Conservation (phyloP, 2,888 invertebrate species). For the Drosophila meridionalis region DNA sequence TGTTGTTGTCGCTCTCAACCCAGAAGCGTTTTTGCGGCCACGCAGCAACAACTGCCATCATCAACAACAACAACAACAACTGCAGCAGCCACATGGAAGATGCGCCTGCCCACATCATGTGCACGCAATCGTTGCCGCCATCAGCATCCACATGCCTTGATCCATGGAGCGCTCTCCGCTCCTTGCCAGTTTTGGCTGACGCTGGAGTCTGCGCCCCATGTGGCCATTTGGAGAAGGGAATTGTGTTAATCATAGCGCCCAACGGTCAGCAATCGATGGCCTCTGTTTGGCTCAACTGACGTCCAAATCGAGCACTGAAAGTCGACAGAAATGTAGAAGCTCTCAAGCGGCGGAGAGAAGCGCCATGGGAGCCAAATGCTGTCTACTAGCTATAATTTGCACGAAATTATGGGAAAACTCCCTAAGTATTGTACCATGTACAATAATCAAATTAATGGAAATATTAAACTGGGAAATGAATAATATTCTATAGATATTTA, state of each 20-base stretch:
- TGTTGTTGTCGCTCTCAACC: slow-evolving; percentile 50
- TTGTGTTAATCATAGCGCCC: slow-evolving; percentile 56
- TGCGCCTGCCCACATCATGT: slow-evolving; percentile 60
- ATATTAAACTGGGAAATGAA: neutral
- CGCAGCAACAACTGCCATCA: slow-evolving; percentile 50
- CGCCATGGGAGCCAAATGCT: slow-evolving; percentile 45
- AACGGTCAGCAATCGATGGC: slow-evolving; percentile 43
- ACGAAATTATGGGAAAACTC: slow-evolving; percentile 4
- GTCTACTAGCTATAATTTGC: slow-evolving; percentile 22
- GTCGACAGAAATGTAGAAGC: slow-evolving; percentile 55
- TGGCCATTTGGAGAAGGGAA: slow-evolving; percentile 53
- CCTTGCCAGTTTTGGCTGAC: neutral
- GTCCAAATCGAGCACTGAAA: slow-evolving; percentile 23
- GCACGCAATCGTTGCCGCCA: slow-evolving; percentile 72
- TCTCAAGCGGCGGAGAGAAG: slow-evolving; percentile 24
- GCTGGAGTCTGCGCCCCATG: slow-evolving; percentile 56
- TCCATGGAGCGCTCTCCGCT: slow-evolving; percentile 11
- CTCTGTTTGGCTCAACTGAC: slow-evolving; percentile 24
- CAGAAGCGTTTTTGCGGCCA: slow-evolving; percentile 74
- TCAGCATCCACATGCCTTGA: slow-evolving; percentile 60
- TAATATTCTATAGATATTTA: too few relatives aligned
- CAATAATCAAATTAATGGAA: neutral
- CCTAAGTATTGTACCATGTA: too few relatives aligned
- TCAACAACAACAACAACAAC: slow-evolving; percentile 18
- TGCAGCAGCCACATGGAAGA: slow-evolving; percentile 21